These are phyloP conservation scores for Trididemnum clinides DNA, from an alignment of 23 tunicate genomes.

Conservation along the genomic window DNA sequence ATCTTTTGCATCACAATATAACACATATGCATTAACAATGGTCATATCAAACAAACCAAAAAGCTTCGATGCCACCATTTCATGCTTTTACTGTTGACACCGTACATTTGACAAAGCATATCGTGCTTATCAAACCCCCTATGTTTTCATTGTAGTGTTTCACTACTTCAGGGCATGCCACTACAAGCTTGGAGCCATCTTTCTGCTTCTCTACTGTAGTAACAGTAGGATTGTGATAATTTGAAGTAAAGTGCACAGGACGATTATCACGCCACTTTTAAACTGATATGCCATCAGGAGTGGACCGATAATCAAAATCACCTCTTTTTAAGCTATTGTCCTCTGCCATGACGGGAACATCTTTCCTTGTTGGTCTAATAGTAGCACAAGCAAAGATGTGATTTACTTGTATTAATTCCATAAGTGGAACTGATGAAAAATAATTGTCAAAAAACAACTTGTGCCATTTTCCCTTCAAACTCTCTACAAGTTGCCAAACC, in stretches of 20 bases:
- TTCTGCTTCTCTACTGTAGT: not conserved
- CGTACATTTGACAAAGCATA: not conserved
- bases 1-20: not conserved
- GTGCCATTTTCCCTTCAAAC: not conserved
- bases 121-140: slow-evolving; percentile 18
- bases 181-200: not conserved
- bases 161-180: not conserved
- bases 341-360: not conserved
- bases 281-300: not conserved
- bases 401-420: not conserved
- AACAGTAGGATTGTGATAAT: not conserved
- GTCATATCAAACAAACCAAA: slow-evolving; percentile 21
- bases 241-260: slow-evolving; percentile 32
- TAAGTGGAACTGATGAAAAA: not conserved
- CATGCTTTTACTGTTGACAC: not conserved
- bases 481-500: not conserved
- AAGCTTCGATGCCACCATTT: slow-evolving; percentile 29
- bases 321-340: not conserved
- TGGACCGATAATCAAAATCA: slow-evolving; percentile 1
- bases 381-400: slow-evolving; percentile 31
- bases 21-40: not conserved
- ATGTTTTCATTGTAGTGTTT: slow-evolving; percentile 14
- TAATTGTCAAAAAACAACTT: slow-evolving; percentile 25
- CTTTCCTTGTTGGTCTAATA: slow-evolving; percentile 7
- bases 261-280: slow-evolving; percentile 8